A percentile compares a stretch with the other conserved stretches of the same genome.
These are phyloP conservation scores for Sarcophilus harrisii DNA, from an alignment of 2,797 vertebrate species.

Conservation along the genomic window DNA sequence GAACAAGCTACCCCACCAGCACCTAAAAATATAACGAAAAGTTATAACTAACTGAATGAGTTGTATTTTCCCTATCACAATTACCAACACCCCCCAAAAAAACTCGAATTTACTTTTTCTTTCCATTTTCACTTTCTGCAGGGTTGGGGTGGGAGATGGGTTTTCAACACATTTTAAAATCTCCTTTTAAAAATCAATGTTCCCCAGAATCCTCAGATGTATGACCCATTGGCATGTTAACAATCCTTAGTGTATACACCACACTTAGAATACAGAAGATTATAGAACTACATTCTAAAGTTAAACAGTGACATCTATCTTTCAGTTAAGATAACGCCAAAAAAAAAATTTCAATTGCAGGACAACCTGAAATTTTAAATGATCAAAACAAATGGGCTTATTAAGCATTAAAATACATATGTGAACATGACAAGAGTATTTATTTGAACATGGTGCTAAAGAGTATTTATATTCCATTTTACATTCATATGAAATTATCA, in stretches of 20 bases:
- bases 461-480: background rate
- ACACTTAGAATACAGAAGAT: background rate
- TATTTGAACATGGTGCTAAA: background rate
- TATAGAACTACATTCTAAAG: conserved; percentile 3
- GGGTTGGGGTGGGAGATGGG: background rate
- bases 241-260: background rate
- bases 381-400: background rate
- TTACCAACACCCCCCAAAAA: background rate
- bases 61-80: conserved; percentile 27
- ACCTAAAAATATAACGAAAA: conserved; percentile 41
- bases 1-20: background rate
- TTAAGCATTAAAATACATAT: background rate
- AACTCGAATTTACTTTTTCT: background rate
- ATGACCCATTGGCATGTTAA: background rate
- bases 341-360: background rate
- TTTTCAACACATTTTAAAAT: background rate
- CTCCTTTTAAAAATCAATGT: background rate
- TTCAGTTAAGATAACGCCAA: conserved; percentile 10
- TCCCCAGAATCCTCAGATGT: background rate
- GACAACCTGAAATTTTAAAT: accelerated
- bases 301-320: conserved; percentile 68
- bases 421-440: background rate
- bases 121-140: background rate
- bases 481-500: background rate
- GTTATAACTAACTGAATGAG: background rate